Percentiles rank a stretch among this genome's conserved stretches.
Evolutionary conservation across 2,113 vertebrate genomes (phyloP).

Genomic region (Cryptomyrus ogoouensis): DNA sequence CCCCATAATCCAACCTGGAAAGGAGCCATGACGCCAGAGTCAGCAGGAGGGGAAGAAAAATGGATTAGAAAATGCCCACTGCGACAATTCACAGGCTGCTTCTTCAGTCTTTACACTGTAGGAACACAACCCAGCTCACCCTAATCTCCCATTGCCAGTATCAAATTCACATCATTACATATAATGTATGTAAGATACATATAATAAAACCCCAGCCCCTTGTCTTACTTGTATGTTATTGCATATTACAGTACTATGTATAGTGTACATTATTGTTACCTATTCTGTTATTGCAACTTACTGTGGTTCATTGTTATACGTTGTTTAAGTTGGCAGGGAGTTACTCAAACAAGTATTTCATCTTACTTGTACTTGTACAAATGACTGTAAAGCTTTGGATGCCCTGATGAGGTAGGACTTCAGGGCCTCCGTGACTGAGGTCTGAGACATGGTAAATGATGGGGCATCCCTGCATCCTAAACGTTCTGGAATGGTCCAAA

Average conservation of each 20-base stretch:
- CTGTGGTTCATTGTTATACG: background rate
- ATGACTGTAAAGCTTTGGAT: background rate
- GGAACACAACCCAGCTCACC: background rate
- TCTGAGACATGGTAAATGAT: background rate
- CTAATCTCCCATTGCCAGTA: background rate
- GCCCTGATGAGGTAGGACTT: background rate
- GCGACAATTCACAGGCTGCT: background rate
- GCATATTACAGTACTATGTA: background rate
- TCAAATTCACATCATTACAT: background rate
- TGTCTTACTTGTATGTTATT: background rate
- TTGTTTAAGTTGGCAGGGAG: background rate
- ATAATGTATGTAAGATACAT: background rate
- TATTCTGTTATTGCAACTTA: background rate
- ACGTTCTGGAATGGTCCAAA: background rate
- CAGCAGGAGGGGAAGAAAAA: background rate
- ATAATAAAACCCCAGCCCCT: background rate
- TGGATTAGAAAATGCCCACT: background rate
- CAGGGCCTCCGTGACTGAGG: background rate
- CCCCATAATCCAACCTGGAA: constrained; percentile 53
- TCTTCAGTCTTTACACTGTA: background rate
- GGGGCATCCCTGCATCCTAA: background rate
- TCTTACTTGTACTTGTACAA: background rate
- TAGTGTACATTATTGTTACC: background rate
- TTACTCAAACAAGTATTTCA: background rate
- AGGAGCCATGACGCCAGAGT: background rate